Evolutionary conservation across 2,113 vertebrate genomes (phyloP).

Genomic region (Ariopsis seemanni): DNA sequence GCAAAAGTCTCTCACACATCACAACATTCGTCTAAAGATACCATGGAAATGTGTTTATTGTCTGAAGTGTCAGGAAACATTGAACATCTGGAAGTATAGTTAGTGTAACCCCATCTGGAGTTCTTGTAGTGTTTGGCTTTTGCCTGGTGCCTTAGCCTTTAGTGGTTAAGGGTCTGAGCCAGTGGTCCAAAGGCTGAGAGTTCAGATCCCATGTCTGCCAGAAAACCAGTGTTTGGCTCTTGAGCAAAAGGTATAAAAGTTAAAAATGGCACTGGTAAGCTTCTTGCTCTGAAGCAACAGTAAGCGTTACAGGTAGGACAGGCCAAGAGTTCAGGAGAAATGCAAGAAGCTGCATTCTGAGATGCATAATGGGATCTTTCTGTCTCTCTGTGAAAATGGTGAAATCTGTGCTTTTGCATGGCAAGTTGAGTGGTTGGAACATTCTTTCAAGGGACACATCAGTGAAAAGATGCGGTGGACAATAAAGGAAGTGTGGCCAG

Average conservation of each 20-base stretch:
- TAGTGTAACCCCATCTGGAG: background rate
- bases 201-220: background rate
- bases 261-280: background rate
- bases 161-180: background rate
- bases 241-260: background rate
- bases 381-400: background rate
- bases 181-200: background rate
- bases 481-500: background rate
- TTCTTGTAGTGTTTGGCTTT: background rate
- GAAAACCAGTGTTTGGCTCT: background rate
- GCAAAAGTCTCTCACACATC: background rate
- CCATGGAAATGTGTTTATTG: background rate
- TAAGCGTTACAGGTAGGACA: background rate
- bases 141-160: background rate
- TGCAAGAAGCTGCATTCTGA: background rate
- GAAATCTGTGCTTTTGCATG: background rate
- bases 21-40: background rate
- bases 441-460: background rate
- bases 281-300: background rate
- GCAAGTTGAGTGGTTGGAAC: background rate
- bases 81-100: conserved; percentile 11
- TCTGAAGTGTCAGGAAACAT: background rate
- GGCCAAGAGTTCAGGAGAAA: background rate
- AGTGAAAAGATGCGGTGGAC: background rate
- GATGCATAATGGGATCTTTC: background rate